phyloP scores from a whole-genome alignment of 2,888 invertebrate species.

The Galerucella calmariensis region DNA sequence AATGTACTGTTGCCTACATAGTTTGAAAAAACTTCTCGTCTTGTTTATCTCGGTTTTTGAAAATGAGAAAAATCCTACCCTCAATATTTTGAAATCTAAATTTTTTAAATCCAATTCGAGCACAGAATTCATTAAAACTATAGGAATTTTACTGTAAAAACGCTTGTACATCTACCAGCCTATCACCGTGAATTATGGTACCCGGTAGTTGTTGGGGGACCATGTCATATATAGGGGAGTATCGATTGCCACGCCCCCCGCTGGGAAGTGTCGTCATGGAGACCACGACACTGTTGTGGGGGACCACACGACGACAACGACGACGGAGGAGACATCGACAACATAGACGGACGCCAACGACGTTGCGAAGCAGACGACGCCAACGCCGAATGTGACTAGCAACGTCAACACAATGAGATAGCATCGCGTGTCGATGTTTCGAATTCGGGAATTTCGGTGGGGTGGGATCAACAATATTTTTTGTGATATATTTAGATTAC shows the following conservation, averaged over 20 bases:
- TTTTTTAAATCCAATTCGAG: too few species aligned
- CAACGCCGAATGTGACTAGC: not conserved
- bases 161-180: not conserved
- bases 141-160: not conserved
- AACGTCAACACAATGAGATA: constrained; percentile 15
- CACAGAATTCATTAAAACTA: not conserved
- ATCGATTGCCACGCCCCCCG: constrained; percentile 77
- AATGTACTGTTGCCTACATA: too few species aligned
- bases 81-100: too few species aligned
- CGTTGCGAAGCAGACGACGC: constrained; percentile 13
- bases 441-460: not conserved
- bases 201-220: constrained; percentile 71
- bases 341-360: constrained; percentile 25
- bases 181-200: constrained; percentile 48
- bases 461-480: not conserved
- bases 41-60: too few species aligned
- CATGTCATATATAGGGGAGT: constrained; percentile 69
- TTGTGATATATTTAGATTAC: not conserved
- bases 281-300: constrained; percentile 65
- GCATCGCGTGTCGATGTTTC: constrained; percentile 7
- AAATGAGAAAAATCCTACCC: too few species aligned
- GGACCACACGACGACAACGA: constrained; percentile 56
- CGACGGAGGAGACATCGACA: constrained; percentile 21
- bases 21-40: too few species aligned
- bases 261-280: constrained; percentile 69